Base-by-base conservation (phyloP, 1,140 invertebrate genomes). In the Chionoecetes opilio region DNA sequence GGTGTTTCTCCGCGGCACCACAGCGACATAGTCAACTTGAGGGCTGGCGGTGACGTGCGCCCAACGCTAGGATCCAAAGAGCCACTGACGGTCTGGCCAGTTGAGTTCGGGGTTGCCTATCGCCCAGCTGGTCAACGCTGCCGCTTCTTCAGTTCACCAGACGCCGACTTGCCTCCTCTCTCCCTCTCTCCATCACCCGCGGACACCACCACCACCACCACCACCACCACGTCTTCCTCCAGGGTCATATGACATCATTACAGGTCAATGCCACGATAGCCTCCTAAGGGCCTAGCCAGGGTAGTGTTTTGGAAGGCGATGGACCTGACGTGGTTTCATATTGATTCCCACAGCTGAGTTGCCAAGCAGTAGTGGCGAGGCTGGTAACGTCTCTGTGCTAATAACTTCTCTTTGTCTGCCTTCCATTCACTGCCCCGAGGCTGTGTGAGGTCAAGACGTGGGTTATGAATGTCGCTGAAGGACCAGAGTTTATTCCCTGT, bases 31-130 rank as follows among this genome's bases (percentile, higher is more conserved):
- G 87, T 38, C 87, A 63, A 90, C 87, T 94, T 90, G 53, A 32
- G 75, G 84, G 26, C 21, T 53, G 32, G 93, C 93, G 63, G 53
- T 82, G 89, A 89, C 93, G 93, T 94, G 93, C 53, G 75, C 53
- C 93, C 93, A 21, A 85, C 88, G 90, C 93, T 89, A 26, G 89
- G 82, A 63, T 94, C 88, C 38, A 37, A 85, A 91, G 88, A 86
- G 8, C 93, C 93, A 94, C 93, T 94, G 89, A 90, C 11, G 88
- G 88, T 35, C 89, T 94, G 89, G 93, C 93, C 89, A 94, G 93
- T 94, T 94, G 82, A 94, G 93, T 94, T 94, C 93, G 93, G 93
- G 93, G 93, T 94, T 94, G 93, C 93, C 93, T 94, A 75, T 75
- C 93, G 93, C 93, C 93, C 93, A 94, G 93, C 93, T 94, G 93